phyloP scores from a whole-genome alignment of 2,113 vertebrate species.

The Ptychochromis oligacanthus region DNA sequence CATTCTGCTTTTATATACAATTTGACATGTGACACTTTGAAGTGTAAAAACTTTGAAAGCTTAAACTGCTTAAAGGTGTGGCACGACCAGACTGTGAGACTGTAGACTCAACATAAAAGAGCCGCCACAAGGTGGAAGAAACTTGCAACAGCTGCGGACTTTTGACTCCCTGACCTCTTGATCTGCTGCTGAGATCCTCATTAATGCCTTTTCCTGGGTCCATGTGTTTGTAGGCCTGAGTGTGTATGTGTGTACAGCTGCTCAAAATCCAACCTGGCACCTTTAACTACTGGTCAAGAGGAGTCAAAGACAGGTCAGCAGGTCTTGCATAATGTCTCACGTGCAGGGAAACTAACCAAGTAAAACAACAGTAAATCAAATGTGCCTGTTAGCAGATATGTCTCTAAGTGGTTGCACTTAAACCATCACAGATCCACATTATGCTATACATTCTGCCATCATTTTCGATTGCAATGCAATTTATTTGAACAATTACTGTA shows the following conservation, averaged over 20 bases:
- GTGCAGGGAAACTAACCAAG: neutral
- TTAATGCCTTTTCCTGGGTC: constrained; percentile 8
- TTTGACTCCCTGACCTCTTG: constrained; percentile 21
- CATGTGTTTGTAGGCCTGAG: neutral
- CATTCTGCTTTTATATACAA: neutral
- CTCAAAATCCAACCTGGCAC: neutral
- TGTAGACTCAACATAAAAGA: neutral
- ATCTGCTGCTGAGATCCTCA: neutral
- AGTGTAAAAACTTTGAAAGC: neutral
- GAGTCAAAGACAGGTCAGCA: constrained; percentile 7
- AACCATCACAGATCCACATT: neutral
- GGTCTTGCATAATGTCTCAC: neutral
- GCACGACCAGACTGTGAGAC: neutral
- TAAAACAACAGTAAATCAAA: neutral
- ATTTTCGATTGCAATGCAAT: neutral
- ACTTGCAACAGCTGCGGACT: constrained; percentile 22
- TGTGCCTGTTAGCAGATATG: neutral
- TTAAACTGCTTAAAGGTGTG: neutral
- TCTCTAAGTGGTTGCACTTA: neutral
- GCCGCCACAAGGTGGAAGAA: neutral
- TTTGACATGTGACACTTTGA: neutral
- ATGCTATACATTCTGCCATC: neutral
- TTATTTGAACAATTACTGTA: neutral
- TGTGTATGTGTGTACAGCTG: constrained; percentile 13
- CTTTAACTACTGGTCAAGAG: constrained; percentile 1